These are phyloP conservation scores for Acrobasis consociella DNA, from an alignment of 2,888 invertebrate species.

Conservation along the genomic window DNA sequence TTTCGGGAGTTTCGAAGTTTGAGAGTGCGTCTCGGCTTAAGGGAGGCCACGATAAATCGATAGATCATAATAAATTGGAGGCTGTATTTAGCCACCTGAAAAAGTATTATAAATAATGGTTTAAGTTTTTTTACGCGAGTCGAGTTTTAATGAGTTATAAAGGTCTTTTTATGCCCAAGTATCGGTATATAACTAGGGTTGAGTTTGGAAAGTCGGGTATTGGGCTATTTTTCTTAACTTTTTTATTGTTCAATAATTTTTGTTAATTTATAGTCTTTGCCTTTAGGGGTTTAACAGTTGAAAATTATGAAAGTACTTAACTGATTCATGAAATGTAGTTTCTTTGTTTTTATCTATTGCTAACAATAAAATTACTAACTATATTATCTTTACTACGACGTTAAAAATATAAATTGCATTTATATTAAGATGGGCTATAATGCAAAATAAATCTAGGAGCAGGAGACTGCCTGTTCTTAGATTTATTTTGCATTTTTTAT, in stretches of 20 bases:
- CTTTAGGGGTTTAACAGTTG: not conserved
- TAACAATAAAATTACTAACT: too few relatives aligned
- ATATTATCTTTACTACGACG: too few relatives aligned
- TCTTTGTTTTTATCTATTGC: too few relatives aligned
- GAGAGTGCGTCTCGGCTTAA: conserved; percentile 41
- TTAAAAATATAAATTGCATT: too few relatives aligned
- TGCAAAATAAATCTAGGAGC: too few relatives aligned
- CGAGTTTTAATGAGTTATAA: conserved; percentile 31
- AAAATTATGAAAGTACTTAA: not conserved
- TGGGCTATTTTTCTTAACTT: not conserved
- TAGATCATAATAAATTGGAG: conserved; percentile 67
- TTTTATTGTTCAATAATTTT: not conserved
- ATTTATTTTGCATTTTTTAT: too few relatives aligned
- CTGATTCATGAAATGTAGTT: not conserved
- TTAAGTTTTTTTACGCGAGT: conserved; percentile 54
- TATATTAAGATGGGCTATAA: too few relatives aligned
- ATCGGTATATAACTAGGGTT: not conserved
- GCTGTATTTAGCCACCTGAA: conserved; percentile 57
- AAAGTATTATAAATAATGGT: conserved; percentile 63
- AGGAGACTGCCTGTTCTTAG: too few relatives aligned
- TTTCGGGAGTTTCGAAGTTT: conserved; percentile 55
- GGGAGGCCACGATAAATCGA: conserved; percentile 52
- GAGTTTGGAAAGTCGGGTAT: not conserved
- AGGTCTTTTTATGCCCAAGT: conserved; percentile 18
- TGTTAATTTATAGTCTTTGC: not conserved